Percentiles rank a stretch among this genome's conserved stretches.
Evolutionary conservation across 2,888 invertebrate species (phyloP).

Genomic region (Chamaedrilus cognettii): DNA sequence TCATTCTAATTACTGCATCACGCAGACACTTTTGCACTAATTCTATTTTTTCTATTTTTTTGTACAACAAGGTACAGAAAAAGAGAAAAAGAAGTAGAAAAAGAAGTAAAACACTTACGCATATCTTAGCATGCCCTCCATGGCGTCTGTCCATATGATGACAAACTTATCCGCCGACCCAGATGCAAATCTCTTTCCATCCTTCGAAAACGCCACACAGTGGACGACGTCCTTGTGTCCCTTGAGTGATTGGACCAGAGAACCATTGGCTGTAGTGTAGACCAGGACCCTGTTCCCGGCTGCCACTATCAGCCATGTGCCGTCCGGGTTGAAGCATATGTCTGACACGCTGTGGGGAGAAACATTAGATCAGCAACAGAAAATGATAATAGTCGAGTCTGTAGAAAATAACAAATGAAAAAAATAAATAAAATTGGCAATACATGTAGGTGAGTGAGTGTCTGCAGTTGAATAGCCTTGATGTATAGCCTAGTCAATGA

Average conservation of each 20-base stretch:
- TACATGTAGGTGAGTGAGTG: no score
- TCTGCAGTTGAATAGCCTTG: no score
- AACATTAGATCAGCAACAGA: conserved; percentile 47
- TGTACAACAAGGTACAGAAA: no score
- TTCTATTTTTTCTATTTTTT: background rate
- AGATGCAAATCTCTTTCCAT: conserved; percentile 96
- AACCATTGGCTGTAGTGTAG: conserved; percentile 89
- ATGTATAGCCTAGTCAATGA: no score
- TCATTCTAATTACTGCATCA: background rate
- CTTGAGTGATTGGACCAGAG: conserved; percentile 86
- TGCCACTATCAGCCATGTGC: conserved; percentile 88
- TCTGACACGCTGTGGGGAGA: conserved; percentile 89
- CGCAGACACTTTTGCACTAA: background rate
- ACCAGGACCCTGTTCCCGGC: conserved; percentile 94
- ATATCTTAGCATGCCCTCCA: conserved; percentile 95
- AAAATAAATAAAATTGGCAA: no score
- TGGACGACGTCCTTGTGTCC: conserved; percentile 96
- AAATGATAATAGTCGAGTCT: no score
- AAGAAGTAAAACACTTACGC: conserved; percentile 68
- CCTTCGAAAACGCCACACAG: conserved; percentile 86
- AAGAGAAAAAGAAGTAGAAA: conserved; percentile 1
- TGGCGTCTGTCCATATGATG: conserved; percentile 95
- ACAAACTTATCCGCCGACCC: conserved; percentile 97
- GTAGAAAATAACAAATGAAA: no score
- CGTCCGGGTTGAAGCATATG: conserved; percentile 94